phyloP scores from a whole-genome alignment of 2,888 invertebrate species.

The Aleiodes alternator region DNA sequence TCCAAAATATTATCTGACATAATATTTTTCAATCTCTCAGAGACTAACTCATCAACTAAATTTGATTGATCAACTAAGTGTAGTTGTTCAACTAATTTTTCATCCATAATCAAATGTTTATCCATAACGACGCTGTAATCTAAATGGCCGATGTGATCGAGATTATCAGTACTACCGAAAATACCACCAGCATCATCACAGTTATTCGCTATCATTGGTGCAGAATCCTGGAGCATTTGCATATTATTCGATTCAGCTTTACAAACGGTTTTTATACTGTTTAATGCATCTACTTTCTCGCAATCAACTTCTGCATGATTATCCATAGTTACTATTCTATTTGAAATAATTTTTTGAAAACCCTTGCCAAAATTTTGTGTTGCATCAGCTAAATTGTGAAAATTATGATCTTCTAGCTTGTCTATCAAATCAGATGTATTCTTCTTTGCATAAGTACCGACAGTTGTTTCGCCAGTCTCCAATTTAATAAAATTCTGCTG shows the following conservation, averaged over 20 bases:
- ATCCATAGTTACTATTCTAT: conserved; percentile 56
- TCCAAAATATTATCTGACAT: conserved; percentile 70
- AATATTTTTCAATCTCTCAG: conserved; percentile 70
- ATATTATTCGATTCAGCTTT: conserved; percentile 53
- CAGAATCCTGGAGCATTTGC: conserved; percentile 64
- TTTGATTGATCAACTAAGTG: conserved; percentile 70
- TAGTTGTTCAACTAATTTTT: conserved; percentile 70
- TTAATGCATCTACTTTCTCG: conserved; percentile 53
- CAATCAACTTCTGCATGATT: conserved; percentile 46
- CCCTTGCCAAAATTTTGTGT: conserved; percentile 63
- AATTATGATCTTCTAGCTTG: conserved; percentile 57
- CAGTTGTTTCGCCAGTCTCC: conserved; percentile 55
- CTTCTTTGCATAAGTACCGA: conserved; percentile 60
- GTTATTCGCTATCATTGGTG: conserved; percentile 66
- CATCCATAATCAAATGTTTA: conserved; percentile 70
- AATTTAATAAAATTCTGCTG: conserved; percentile 65
- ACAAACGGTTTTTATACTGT: conserved; percentile 46
- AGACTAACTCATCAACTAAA: conserved; percentile 70
- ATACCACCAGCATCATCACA: conserved; percentile 64
- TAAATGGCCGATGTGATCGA: conserved; percentile 71
- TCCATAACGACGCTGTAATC: conserved; percentile 67
- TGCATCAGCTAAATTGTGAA: conserved; percentile 55
- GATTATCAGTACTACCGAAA: conserved; percentile 68
- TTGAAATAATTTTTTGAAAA: conserved; percentile 65
- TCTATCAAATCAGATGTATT: conserved; percentile 50